Conservation (phyloP, 2,888 invertebrate species). For the Mythimna ferrago region DNA sequence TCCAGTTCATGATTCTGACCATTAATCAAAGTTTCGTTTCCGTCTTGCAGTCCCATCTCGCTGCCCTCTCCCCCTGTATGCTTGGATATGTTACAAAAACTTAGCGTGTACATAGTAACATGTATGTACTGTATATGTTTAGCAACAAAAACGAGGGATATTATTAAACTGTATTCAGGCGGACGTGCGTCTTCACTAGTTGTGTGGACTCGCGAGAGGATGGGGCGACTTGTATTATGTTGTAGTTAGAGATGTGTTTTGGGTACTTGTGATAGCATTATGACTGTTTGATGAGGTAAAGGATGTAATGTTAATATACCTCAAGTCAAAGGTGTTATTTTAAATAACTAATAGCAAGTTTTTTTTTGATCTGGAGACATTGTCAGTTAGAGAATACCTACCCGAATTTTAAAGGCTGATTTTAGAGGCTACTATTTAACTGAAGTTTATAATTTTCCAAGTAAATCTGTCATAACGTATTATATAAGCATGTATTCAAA, state of each 20-base stretch:
- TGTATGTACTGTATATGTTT: neutral
- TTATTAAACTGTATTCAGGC: conserved; percentile 56
- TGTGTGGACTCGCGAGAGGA: neutral
- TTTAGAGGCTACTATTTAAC: no score
- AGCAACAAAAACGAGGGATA: conserved; percentile 32
- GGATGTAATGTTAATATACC: no score
- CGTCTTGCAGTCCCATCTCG: neutral
- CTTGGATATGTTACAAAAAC: conserved; percentile 16
- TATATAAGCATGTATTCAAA: no score
- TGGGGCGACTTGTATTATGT: neutral
- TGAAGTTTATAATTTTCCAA: no score
- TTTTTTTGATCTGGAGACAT: no score
- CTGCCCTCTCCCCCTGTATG: neutral
- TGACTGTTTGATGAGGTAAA: neutral
- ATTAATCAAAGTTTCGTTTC: conserved; percentile 21
- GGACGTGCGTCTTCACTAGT: conserved; percentile 30
- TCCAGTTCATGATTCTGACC: neutral
- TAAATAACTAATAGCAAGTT: no score
- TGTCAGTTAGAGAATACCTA: no score
- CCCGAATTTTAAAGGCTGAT: no score
- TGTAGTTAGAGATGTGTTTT: neutral
- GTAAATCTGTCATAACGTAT: no score
- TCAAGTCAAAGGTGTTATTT: no score
- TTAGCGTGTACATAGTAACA: neutral
- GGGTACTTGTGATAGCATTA: neutral